Evolutionary conservation across 2,888 invertebrate genomes (phyloP).

Genomic region (Xanthorhoe designata): DNA sequence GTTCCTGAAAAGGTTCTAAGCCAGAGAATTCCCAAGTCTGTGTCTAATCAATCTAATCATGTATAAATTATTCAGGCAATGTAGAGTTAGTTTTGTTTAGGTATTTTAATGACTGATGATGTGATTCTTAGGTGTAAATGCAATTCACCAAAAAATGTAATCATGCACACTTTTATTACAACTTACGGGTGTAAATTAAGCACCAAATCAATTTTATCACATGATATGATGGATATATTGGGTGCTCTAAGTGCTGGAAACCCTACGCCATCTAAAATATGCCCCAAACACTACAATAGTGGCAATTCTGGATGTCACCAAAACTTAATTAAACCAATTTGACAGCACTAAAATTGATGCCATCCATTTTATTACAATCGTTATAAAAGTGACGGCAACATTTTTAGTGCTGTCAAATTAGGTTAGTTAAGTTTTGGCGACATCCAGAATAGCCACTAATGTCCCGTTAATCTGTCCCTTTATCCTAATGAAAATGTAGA

Average conservation of each 20-base stretch:
- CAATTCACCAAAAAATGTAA: conserved; percentile 27
- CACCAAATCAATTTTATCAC: no score
- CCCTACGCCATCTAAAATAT: not conserved
- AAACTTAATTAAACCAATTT: no score
- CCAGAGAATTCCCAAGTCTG: conserved; percentile 20
- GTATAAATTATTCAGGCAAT: conserved; percentile 48
- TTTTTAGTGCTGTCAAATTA: no score
- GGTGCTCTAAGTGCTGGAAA: not conserved
- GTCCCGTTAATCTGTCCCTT: not conserved
- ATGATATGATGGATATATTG: not conserved
- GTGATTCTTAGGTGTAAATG: conserved; percentile 46
- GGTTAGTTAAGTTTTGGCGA: no score
- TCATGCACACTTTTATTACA: not conserved
- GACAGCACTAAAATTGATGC: no score
- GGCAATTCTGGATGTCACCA: no score
- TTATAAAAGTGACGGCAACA: no score
- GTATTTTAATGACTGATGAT: conserved; percentile 55
- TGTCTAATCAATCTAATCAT: conserved; percentile 43
- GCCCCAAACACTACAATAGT: not conserved
- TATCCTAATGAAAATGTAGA: not conserved
- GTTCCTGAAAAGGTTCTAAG: conserved; percentile 95
- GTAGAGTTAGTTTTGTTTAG: conserved; percentile 51
- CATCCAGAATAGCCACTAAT: no score
- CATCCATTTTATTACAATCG: no score
- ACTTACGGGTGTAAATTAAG: not conserved